A percentile compares a stretch with the other conserved stretches of the same genome.
These are phyloP conservation scores for Heliconius congener DNA, from an alignment of 1,140 invertebrate species.

Conservation along the genomic window DNA sequence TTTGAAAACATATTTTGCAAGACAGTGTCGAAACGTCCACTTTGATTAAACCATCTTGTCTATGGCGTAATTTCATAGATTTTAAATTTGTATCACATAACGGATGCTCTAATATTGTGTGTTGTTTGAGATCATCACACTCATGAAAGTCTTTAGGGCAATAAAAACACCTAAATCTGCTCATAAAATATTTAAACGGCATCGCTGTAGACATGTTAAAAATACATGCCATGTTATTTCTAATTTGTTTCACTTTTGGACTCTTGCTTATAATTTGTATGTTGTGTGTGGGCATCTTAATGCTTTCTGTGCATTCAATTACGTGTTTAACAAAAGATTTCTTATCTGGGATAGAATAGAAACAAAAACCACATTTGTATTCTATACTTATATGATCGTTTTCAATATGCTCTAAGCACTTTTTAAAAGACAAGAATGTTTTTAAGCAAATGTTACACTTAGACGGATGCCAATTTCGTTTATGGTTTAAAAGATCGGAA, in stretches of 20 bases:
- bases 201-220: conserved; percentile 68
- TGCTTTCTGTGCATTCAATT: conserved; percentile 12
- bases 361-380: conserved; percentile 31
- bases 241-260: conserved; percentile 49
- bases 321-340: conserved; percentile 21
- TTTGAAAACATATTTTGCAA: conserved; percentile 58
- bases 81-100: conserved; percentile 61
- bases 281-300: background rate
- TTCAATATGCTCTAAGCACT: conserved; percentile 30
- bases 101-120: conserved; percentile 59
- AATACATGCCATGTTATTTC: conserved; percentile 63
- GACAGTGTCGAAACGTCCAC: conserved; percentile 56
- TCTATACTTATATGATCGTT: background rate
- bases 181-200: conserved; percentile 64
- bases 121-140: conserved; percentile 60
- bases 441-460: conserved; percentile 30
- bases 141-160: conserved; percentile 64
- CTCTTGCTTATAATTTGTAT: conserved; percentile 6
- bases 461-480: conserved; percentile 19
- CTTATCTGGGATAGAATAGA: background rate
- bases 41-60: conserved; percentile 59
- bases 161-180: conserved; percentile 64
- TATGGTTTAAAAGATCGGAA: conserved; percentile 32
- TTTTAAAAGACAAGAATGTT: conserved; percentile 13
- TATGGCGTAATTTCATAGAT: conserved; percentile 63